These are phyloP conservation scores for Laothoe populi DNA, from an alignment of 2,888 invertebrate species.

Conservation along the genomic window DNA sequence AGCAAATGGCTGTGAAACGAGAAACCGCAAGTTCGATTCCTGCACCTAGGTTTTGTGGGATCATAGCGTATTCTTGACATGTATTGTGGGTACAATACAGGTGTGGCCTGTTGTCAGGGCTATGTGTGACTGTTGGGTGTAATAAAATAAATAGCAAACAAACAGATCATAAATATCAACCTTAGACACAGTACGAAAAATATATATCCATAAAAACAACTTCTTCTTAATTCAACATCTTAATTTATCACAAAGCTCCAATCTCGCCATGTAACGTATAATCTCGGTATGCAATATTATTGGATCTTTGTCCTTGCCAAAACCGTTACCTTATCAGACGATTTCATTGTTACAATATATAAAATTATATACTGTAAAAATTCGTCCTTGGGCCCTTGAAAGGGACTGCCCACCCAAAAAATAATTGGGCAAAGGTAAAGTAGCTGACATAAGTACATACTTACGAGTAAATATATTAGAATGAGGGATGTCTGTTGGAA, in stretches of 20 bases:
- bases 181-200: too few relatives aligned
- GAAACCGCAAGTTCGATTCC: too few relatives aligned
- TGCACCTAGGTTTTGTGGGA: too few relatives aligned
- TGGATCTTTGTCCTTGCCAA: neutral
- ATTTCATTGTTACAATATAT: neutral
- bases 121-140: too few relatives aligned
- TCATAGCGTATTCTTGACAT: too few relatives aligned
- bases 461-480: neutral
- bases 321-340: neutral
- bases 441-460: neutral
- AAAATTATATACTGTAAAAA: neutral
- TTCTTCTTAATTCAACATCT: too few relatives aligned
- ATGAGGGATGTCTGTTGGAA: neutral
- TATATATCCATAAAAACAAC: too few relatives aligned
- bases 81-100: too few relatives aligned
- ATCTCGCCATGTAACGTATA: neutral
- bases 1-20: too few relatives aligned
- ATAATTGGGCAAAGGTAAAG: conserved; percentile 24
- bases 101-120: too few relatives aligned
- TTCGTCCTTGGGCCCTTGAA: conserved; percentile 4
- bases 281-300: neutral
- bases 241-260: neutral
- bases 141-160: too few relatives aligned
- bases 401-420: conserved; percentile 22
- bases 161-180: too few relatives aligned